phyloP scores from a whole-genome alignment of 2,888 invertebrate genomes.

The Pristionchus mayeri region DNA sequence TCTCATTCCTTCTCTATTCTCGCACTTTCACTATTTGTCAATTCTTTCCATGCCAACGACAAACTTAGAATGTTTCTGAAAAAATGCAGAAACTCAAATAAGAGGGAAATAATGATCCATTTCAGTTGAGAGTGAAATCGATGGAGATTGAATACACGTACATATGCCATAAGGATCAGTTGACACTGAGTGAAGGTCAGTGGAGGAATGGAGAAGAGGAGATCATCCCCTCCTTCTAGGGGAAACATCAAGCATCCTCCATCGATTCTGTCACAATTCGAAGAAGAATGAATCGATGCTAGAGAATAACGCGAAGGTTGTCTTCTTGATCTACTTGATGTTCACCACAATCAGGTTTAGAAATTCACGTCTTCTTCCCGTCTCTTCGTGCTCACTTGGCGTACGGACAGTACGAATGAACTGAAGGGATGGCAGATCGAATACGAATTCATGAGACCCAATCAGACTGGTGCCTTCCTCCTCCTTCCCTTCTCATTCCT shows the following conservation, averaged over 20 bases:
- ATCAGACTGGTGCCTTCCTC: not conserved
- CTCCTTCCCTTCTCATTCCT: not conserved
- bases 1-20: conserved; percentile 5
- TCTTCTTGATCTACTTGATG: too few relatives aligned
- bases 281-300: conserved; percentile 50
- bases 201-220: not conserved
- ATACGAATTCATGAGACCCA: conserved; percentile 63
- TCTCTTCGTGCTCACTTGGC: conserved; percentile 61
- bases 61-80: not conserved
- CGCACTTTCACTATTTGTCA: not conserved
- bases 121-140: conserved; percentile 54
- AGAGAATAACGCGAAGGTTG: not conserved
- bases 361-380: conserved; percentile 55
- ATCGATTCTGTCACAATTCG: conserved; percentile 53
- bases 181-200: conserved; percentile 58
- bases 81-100: not conserved
- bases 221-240: conserved; percentile 4
- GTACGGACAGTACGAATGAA: conserved; percentile 58
- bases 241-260: conserved; percentile 51
- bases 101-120: conserved; percentile 36
- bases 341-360: too few relatives aligned
- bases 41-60: not conserved
- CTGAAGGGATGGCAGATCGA: conserved; percentile 65
- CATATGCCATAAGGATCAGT: conserved; percentile 58
- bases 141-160: conserved; percentile 68